Evolutionary conservation across 2,797 vertebrate species (phyloP), one percentile per base, ranked within the genome.

Genomic region (Perodicticus potto): DNA sequence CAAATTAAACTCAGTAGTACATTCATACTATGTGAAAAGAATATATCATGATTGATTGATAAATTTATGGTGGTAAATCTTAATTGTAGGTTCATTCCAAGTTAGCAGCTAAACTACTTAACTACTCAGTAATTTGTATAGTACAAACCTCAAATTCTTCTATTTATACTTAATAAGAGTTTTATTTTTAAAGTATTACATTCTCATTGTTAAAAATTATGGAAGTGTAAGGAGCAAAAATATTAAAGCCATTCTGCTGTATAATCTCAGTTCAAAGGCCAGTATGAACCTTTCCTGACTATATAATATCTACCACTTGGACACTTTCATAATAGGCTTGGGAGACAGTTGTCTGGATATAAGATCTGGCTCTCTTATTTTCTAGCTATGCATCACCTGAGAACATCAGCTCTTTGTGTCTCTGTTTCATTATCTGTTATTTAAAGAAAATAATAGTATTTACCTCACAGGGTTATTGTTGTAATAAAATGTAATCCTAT

Each of bases 11-110:
- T 91, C 92, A 34, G 63, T 73, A 67, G 65, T 93, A 65, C 83
- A 83, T 96, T 96, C 88, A 70, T 81, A 84, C 86, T 92, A 83
- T 67, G 74, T 70, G 63, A 34, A 96, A 92, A 94, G 90, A 55
- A 23, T 93, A 45, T 76, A 89, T 92, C 34, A 0, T 97, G 96
- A 97, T 93, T 97, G 97, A 97, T 89, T 96, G 97, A 97, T 95
- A 97, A 97, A 97, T 97, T 96, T 87, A 89, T 45, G 67, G 93
- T 96, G 95, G 95, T 63, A 96, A 86, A 80, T 86, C 85, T 96
- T 97, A 97, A 96, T 96, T 97, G 95, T 77, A 96, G 96, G 88
- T 94, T 97, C 96, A 96, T 86, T 96, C 59, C 96, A 96, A 97
- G 78, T 93, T 96, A 96, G 84, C 53, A 91, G 94, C 76, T 93